These are phyloP conservation scores for Haemorhous mexicanus DNA, from an alignment of 2,113 vertebrate genomes.

Conservation along the genomic window DNA sequence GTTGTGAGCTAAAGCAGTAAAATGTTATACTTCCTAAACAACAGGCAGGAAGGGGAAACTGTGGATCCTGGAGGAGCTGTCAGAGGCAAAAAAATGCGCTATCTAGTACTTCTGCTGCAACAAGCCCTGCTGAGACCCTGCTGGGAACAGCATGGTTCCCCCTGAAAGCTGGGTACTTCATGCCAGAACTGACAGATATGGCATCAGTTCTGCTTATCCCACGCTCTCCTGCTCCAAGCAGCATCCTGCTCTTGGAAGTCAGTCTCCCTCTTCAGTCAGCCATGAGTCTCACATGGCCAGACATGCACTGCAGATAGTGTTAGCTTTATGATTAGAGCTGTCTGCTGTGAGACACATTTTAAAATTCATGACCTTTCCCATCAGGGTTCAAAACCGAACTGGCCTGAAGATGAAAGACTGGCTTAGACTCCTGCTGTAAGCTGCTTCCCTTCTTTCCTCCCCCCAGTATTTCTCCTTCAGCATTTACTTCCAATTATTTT, in stretches of 20 bases:
- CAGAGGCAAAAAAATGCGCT: not conserved
- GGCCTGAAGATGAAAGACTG: constrained; percentile 66
- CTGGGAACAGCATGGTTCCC: not conserved
- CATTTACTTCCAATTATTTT: constrained; percentile 65
- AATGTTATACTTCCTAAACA: not conserved
- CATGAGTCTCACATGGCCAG: constrained; percentile 12
- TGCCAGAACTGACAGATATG: not conserved
- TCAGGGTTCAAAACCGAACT: constrained; percentile 65
- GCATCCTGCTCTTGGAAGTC: not conserved
- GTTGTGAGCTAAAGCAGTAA: not conserved
- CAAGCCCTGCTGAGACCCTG: not conserved
- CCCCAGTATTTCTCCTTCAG: constrained; percentile 19
- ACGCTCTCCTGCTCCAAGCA: not conserved
- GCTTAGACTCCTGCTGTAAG: constrained; percentile 48
- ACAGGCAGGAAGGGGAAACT: not conserved
- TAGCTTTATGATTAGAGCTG: constrained; percentile 66
- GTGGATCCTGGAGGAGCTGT: not conserved
- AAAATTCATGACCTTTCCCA: constrained; percentile 75
- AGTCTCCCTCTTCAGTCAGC: not conserved
- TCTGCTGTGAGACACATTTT: constrained; percentile 63
- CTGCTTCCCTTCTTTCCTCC: not conserved
- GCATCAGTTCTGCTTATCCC: not conserved
- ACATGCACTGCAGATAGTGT: constrained; percentile 7
- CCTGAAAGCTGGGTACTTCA: not conserved
- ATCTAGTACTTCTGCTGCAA: not conserved